These are phyloP conservation scores for Netelia fuscicornis DNA, from an alignment of 2,888 invertebrate genomes.

Conservation along the genomic window DNA sequence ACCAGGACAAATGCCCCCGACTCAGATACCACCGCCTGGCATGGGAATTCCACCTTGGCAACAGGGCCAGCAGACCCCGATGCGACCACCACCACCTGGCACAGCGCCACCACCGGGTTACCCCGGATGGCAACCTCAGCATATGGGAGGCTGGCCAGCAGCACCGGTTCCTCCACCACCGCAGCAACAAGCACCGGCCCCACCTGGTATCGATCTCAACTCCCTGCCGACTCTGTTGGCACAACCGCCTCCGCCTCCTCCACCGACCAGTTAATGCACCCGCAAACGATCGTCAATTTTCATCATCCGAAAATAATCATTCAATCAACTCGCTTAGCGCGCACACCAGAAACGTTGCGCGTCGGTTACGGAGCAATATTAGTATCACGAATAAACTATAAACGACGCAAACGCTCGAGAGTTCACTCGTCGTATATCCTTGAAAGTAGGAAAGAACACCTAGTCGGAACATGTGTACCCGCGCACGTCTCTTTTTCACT, in stretches of 20 bases:
- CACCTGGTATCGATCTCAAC: conserved; percentile 86
- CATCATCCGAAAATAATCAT: not conserved
- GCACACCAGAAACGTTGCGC: conserved; percentile 3
- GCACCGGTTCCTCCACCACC: conserved; percentile 86
- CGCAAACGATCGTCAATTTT: not conserved
- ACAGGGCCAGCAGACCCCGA: conserved; percentile 78
- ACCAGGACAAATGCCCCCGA: conserved; percentile 81
- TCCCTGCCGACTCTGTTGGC: conserved; percentile 87
- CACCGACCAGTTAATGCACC: conserved; percentile 83
- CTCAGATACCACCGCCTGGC: conserved; percentile 80
- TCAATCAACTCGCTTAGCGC: not conserved
- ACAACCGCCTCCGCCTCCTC: conserved; percentile 90
- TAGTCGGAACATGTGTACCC: not conserved
- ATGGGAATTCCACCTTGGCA: conserved; percentile 84
- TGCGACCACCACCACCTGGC: conserved; percentile 83
- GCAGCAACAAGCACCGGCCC: conserved; percentile 81
- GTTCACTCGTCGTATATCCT: not conserved
- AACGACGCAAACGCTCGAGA: conserved; percentile 10
- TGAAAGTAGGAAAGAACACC: not conserved
- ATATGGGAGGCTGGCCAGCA: conserved; percentile 82
- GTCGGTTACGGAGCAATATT: conserved; percentile 20
- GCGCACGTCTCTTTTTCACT: conserved; percentile 2
- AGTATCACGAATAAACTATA: conserved; percentile 14
- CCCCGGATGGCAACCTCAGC: conserved; percentile 80
- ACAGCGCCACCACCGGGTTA: conserved; percentile 82